phyloP scores from a whole-genome alignment of 2,888 invertebrate genomes.

The Tryphoninae sp. region DNA sequence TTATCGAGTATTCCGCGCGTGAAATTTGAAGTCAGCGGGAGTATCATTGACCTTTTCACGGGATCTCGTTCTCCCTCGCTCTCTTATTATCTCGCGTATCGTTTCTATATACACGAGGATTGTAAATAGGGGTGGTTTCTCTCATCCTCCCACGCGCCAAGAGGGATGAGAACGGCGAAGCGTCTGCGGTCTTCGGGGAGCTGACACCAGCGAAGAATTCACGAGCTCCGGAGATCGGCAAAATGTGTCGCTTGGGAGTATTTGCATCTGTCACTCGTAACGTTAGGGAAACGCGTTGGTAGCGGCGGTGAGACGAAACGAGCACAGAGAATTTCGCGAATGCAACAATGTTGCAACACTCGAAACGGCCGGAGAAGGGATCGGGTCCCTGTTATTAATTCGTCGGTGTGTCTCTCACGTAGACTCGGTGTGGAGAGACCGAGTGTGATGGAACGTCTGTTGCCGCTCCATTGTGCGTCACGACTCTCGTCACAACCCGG shows the following conservation, averaged over 20 bases:
- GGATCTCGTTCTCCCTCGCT: background rate
- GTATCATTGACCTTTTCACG: slow-evolving; percentile 8
- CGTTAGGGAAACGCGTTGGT: background rate
- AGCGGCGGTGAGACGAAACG: background rate
- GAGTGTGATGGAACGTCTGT: slow-evolving; percentile 49
- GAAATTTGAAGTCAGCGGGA: slow-evolving; percentile 7
- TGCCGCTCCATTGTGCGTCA: slow-evolving; percentile 42
- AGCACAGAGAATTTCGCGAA: background rate
- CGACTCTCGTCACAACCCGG: slow-evolving; percentile 46
- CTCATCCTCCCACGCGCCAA: background rate
- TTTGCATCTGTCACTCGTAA: slow-evolving; percentile 42
- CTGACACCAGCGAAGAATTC: slow-evolving; percentile 24
- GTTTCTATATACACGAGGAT: background rate
- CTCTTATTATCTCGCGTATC: background rate
- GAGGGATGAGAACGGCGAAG: no score
- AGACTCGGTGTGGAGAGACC: slow-evolving; percentile 11
- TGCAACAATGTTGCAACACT: slow-evolving; percentile 43
- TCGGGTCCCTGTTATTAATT: slow-evolving; percentile 52
- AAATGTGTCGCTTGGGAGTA: slow-evolving; percentile 32
- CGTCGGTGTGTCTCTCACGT: slow-evolving; percentile 53
- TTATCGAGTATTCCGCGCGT: slow-evolving; percentile 15
- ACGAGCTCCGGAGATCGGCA: slow-evolving; percentile 35
- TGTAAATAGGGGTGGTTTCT: background rate
- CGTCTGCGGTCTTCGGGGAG: slow-evolving; percentile 22
- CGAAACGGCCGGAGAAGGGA: slow-evolving; percentile 27